Conservation (phyloP, 1,140 invertebrate genomes). For the Drosophila funebris region DNA sequence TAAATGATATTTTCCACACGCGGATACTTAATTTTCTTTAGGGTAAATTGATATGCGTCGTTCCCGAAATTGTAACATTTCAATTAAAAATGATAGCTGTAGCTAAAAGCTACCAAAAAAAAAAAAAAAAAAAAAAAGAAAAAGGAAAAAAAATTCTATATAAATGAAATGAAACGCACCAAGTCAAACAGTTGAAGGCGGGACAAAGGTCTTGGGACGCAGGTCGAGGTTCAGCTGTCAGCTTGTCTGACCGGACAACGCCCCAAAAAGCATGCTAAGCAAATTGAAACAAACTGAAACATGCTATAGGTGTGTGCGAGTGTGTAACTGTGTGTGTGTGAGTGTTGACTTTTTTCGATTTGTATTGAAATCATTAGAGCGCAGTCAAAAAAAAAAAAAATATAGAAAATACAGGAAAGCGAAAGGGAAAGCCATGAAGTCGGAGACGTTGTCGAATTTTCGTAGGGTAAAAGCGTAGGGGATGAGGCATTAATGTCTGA, state of each 20-base stretch:
- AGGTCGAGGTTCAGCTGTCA: conserved; percentile 2
- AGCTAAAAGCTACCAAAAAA: conserved; percentile 39
- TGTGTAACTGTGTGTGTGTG: conserved; percentile 7
- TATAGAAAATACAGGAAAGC: conserved; percentile 13
- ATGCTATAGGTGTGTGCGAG: neutral
- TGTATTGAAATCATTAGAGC: conserved; percentile 81
- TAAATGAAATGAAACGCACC: conserved; percentile 7
- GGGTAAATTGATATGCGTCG: conserved; percentile 37
- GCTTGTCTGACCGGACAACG: conserved; percentile 38
- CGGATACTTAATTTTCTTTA: neutral
- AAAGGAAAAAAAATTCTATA: neutral
- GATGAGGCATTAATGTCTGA: conserved; percentile 67
- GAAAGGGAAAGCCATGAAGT: conserved; percentile 1
- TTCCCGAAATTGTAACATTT: conserved; percentile 46
- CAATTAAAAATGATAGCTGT: conserved; percentile 57
- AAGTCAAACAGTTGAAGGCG: conserved; percentile 42
- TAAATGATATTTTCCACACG: neutral
- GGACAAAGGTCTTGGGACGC: neutral
- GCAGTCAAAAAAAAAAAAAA: conserved; percentile 39
- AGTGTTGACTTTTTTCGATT: conserved; percentile 44
- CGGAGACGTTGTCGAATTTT: conserved; percentile 1
- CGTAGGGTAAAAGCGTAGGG: neutral
- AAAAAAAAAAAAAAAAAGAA: conserved; percentile 1
- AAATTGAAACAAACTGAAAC: conserved; percentile 78
- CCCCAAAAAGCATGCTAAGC: conserved; percentile 49